Evolutionary conservation across 2,113 vertebrate species (phyloP).

Genomic region (Cheirogaleus medius): DNA sequence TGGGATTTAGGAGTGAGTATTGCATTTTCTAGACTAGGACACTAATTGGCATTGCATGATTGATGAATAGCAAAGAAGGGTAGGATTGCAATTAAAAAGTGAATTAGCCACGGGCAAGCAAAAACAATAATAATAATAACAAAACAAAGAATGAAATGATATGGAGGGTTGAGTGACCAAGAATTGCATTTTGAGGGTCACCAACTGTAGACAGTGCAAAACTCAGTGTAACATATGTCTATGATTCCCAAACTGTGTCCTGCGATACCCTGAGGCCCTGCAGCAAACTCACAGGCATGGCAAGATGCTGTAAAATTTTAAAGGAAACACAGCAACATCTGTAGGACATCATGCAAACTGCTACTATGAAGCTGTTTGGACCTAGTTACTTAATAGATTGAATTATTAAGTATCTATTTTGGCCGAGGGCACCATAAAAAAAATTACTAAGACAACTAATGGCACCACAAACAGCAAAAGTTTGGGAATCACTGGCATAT

Average conservation of each 20-base stretch:
- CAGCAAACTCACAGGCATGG: background rate
- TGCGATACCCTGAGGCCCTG: background rate
- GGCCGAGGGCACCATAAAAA: background rate
- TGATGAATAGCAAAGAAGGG: background rate
- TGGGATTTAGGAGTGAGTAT: background rate
- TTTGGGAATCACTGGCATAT: background rate
- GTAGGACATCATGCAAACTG: background rate
- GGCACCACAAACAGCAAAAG: background rate
- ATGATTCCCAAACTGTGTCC: background rate
- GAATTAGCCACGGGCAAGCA: background rate
- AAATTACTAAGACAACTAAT: background rate
- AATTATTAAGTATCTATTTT: background rate
- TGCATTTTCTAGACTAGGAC: background rate
- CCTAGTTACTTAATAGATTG: background rate
- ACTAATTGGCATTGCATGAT: background rate
- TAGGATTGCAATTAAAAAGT: background rate
- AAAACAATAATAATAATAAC: background rate
- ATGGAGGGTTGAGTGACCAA: constrained; percentile 31
- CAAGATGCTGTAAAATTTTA: background rate
- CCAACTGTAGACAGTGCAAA: constrained; percentile 63
- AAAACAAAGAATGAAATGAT: background rate
- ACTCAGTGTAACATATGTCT: constrained; percentile 15
- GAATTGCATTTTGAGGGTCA: constrained; percentile 66
- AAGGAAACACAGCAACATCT: background rate
- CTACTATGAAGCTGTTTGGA: background rate